These are phyloP conservation scores for Lepus timidus DNA, from an alignment of 2,113 vertebrate genomes.

Conservation along the genomic window DNA sequence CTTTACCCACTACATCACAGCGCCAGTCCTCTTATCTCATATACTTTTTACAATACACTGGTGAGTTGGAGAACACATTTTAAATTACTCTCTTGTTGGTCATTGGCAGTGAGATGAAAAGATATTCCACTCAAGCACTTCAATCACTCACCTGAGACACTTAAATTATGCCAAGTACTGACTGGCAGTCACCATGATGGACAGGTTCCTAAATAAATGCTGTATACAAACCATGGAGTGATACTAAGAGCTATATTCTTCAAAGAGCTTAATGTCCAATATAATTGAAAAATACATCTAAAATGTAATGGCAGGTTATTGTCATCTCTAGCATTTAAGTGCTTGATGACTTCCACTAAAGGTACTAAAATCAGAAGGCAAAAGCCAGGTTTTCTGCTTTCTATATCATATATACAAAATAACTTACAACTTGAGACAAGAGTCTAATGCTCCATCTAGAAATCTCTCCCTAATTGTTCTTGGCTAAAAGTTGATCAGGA, in stretches of 20 bases:
- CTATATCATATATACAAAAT: neutral
- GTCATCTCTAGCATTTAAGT: constrained; percentile 1
- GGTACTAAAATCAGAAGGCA: constrained; percentile 48
- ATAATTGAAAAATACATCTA: constrained; percentile 49
- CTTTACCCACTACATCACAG: no score
- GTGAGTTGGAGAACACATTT: constrained; percentile 43
- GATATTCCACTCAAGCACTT: constrained; percentile 38
- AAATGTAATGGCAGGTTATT: neutral
- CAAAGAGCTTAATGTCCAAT: constrained; percentile 11
- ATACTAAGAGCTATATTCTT: constrained; percentile 21
- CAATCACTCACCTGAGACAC: constrained; percentile 16
- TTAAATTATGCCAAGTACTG: constrained; percentile 44
- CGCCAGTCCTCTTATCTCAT: neutral
- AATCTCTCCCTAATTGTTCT: constrained; percentile 46
- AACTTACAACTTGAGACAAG: constrained; percentile 27
- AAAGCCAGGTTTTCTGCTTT: constrained; percentile 25
- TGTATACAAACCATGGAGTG: neutral
- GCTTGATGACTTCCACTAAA: neutral
- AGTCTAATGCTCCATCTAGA: constrained; percentile 22
- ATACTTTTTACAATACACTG: constrained; percentile 12
- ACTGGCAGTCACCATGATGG: constrained; percentile 15
- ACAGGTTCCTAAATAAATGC: constrained; percentile 51
- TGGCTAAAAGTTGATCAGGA: constrained; percentile 32
- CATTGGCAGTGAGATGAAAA: constrained; percentile 21
- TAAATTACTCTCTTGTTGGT: constrained; percentile 43